These are phyloP conservation scores for Girardinus metallicus DNA, from an alignment of 2,797 vertebrate genomes.

Conservation along the genomic window DNA sequence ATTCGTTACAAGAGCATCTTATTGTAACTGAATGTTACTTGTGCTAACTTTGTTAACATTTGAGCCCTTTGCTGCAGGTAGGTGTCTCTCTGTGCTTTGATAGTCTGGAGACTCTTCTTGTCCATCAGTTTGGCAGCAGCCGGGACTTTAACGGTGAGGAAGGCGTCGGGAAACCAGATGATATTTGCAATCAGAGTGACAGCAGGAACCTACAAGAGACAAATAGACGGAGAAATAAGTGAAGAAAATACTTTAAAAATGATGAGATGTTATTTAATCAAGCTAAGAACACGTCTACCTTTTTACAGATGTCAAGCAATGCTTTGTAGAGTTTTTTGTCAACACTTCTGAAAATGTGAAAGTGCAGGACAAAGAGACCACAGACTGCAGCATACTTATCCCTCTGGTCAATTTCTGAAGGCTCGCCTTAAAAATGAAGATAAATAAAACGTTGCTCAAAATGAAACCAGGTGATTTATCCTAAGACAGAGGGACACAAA, in stretches of 20 bases:
- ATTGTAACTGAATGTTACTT: not conserved
- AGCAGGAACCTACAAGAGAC: constrained; percentile 88
- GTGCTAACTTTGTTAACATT: constrained; percentile 86
- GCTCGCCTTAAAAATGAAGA: constrained; percentile 84
- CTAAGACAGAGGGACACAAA: constrained; percentile 55
- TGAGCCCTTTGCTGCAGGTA: constrained; percentile 93
- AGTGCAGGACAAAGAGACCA: constrained; percentile 93
- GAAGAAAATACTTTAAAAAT: not conserved
- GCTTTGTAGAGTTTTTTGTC: constrained; percentile 98
- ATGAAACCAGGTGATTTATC: rapidly evolving
- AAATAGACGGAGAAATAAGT: constrained; percentile 1
- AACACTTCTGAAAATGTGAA: constrained; percentile 94
- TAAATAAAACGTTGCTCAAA: not conserved
- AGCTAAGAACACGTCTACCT: constrained; percentile 75
- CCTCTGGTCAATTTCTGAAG: constrained; percentile 97
- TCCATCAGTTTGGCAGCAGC: constrained; percentile 94
- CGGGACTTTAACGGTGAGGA: constrained; percentile 90
- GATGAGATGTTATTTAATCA: not conserved
- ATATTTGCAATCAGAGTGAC: constrained; percentile 95
- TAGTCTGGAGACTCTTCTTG: constrained; percentile 90
- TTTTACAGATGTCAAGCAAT: constrained; percentile 95
- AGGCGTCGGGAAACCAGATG: constrained; percentile 96
- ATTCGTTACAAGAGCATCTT: not conserved
- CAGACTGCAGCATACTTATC: constrained; percentile 94
- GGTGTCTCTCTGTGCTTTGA: constrained; percentile 88